phyloP scores from a whole-genome alignment of 2,888 invertebrate genomes.

The Notodonta dromedarius region DNA sequence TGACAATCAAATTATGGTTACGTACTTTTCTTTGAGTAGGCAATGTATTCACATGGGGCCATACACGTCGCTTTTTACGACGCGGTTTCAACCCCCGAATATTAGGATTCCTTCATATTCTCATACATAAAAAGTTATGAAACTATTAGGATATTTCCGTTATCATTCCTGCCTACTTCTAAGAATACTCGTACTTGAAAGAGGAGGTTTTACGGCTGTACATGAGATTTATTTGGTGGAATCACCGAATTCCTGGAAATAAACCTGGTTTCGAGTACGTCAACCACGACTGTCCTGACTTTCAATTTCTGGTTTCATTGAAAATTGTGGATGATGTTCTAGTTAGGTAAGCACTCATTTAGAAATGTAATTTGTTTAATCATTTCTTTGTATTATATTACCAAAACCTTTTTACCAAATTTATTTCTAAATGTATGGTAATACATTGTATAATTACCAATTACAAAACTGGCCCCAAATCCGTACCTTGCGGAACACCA shows the following conservation, averaged over 20 bases:
- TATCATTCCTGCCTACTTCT: background rate
- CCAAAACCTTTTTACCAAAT: too few relatives aligned
- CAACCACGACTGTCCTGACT: too few relatives aligned
- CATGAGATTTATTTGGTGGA: background rate
- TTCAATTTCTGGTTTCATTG: too few relatives aligned
- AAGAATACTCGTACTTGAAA: background rate
- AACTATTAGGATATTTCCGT: conserved; percentile 7
- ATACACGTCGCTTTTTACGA: conserved; percentile 21
- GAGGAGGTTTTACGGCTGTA: background rate
- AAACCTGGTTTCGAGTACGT: background rate
- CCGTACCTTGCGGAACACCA: background rate
- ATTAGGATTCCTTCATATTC: conserved; percentile 23
- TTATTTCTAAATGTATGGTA: too few relatives aligned
- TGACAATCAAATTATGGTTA: too few relatives aligned
- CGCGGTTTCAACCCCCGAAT: conserved; percentile 11
- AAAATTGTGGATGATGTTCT: too few relatives aligned
- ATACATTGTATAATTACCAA: background rate
- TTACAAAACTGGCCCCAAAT: conserved; percentile 1
- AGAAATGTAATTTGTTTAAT: too few relatives aligned
- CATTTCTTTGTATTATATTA: too few relatives aligned
- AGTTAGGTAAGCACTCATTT: too few relatives aligned
- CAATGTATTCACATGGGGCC: background rate
- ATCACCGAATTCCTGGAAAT: background rate
- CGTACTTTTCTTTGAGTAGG: background rate
- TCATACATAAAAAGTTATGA: conserved; percentile 21